A percentile compares a stretch with the other conserved stretches of the same genome.
These are phyloP conservation scores for Nezara viridula DNA, from an alignment of 2,888 invertebrate genomes.

Conservation along the genomic window DNA sequence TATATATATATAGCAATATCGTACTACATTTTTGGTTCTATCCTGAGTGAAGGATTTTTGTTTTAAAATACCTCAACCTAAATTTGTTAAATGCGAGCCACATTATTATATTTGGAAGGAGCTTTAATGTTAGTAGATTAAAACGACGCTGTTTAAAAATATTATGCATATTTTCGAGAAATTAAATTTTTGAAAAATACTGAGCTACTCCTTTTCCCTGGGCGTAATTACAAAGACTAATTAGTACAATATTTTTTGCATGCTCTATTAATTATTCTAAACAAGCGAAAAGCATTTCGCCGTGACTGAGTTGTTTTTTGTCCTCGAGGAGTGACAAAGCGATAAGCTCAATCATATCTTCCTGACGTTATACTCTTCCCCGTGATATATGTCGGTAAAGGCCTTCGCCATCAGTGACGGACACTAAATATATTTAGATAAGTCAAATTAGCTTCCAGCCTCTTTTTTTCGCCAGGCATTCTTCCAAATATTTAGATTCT, in stretches of 20 bases:
- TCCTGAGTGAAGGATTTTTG: no score
- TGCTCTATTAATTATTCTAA: slow-evolving; percentile 22
- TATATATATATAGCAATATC: no score
- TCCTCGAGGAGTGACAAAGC: slow-evolving; percentile 17
- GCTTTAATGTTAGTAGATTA: no score
- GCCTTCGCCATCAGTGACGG: slow-evolving; percentile 1
- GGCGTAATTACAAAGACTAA: neutral
- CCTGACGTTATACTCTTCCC: neutral
- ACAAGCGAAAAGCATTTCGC: neutral
- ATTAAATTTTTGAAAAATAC: neutral
- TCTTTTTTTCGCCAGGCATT: slow-evolving; percentile 21
- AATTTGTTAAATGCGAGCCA: no score
- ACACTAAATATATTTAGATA: slow-evolving; percentile 30
- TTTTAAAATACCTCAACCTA: no score
- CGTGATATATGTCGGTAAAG: neutral
- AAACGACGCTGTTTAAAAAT: no score
- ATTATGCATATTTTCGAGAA: neutral
- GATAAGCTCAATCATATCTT: neutral
- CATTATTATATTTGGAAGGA: no score
- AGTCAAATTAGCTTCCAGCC: slow-evolving; percentile 29
- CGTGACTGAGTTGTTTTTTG: slow-evolving; percentile 44
- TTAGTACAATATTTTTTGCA: neutral
- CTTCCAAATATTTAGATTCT: slow-evolving; percentile 39
- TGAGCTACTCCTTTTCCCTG: neutral
- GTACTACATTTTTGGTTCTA: no score